phyloP scores from a whole-genome alignment of 2,797 vertebrate species.

The Centropyge bicolor region DNA sequence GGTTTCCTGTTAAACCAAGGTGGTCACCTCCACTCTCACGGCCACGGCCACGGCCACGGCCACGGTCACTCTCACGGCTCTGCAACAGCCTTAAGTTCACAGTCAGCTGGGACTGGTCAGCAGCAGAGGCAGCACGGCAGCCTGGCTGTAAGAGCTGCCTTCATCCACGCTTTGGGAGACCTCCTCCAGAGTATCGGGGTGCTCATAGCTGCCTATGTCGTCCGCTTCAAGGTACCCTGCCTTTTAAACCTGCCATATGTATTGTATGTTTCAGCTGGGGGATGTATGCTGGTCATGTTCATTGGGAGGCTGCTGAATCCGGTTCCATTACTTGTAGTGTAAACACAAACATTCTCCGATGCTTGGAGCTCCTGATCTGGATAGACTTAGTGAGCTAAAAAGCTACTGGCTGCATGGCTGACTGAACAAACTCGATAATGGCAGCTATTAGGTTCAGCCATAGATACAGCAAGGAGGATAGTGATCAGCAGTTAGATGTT shows the following conservation, averaged over 20 bases:
- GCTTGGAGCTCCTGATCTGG: too few relatives aligned
- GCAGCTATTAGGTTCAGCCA: too few relatives aligned
- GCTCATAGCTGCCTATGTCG: conserved; percentile 95
- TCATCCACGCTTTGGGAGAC: conserved; percentile 96
- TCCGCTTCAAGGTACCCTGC: conserved; percentile 93
- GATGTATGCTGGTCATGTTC: too few relatives aligned
- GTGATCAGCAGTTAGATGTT: too few relatives aligned
- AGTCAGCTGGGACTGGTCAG: conserved; percentile 56
- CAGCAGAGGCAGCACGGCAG: conserved; percentile 85
- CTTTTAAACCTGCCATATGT: neutral
- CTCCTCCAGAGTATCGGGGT: conserved; percentile 96
- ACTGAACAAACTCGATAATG: too few relatives aligned
- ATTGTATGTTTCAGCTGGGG: too few relatives aligned
- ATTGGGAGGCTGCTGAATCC: too few relatives aligned
- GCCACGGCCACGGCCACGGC: conserved; percentile 44
- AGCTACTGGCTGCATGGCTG: too few relatives aligned
- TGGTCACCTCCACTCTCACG: conserved; percentile 92
- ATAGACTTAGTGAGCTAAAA: too few relatives aligned
- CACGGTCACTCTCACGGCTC: conserved; percentile 87
- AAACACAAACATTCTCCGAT: too few relatives aligned
- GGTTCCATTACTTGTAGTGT: too few relatives aligned
- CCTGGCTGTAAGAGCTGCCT: conserved; percentile 94
- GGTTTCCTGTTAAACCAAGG: conserved; percentile 96
- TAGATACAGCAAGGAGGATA: too few relatives aligned
- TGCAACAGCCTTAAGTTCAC: conserved; percentile 27